Conservation (phyloP, 1,140 invertebrate genomes). For the Lepidostoma basale region DNA sequence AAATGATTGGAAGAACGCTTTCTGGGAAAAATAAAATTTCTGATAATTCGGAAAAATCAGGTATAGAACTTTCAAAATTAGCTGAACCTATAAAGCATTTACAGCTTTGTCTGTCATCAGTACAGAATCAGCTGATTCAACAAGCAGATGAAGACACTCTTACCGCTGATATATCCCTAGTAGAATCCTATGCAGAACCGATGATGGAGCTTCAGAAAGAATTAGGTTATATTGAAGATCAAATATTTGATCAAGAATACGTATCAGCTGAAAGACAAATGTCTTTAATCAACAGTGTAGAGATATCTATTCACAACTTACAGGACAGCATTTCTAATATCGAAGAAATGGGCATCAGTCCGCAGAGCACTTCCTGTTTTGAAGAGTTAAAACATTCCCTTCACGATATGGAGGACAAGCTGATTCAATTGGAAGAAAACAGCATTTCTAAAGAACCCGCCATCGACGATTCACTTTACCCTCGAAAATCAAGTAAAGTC, state of each 20-base stretch:
- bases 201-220: constrained; percentile 43
- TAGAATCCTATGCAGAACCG: constrained; percentile 43
- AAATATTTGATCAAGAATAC: constrained; percentile 24
- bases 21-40: neutral
- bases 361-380: constrained; percentile 23
- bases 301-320: constrained; percentile 38
- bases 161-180: constrained; percentile 40
- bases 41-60: constrained; percentile 1
- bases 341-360: constrained; percentile 12
- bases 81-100: constrained; percentile 39
- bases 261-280: constrained; percentile 19
- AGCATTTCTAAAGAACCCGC: neutral
- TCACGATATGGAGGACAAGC: constrained; percentile 31
- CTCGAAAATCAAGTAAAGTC: neutral
- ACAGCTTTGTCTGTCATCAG: constrained; percentile 39
- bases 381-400: constrained; percentile 26
- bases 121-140: constrained; percentile 46
- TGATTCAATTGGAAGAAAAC: constrained; percentile 33
- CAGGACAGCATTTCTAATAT: constrained; percentile 33
- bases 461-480: neutral
- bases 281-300: constrained; percentile 27
- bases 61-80: constrained; percentile 31
- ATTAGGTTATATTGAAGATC: constrained; percentile 30
- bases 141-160: constrained; percentile 40
- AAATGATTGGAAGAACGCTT: constrained; percentile 19